Conservation (phyloP, 1,140 invertebrate genomes). For the Nasonia vitripennis region DNA sequence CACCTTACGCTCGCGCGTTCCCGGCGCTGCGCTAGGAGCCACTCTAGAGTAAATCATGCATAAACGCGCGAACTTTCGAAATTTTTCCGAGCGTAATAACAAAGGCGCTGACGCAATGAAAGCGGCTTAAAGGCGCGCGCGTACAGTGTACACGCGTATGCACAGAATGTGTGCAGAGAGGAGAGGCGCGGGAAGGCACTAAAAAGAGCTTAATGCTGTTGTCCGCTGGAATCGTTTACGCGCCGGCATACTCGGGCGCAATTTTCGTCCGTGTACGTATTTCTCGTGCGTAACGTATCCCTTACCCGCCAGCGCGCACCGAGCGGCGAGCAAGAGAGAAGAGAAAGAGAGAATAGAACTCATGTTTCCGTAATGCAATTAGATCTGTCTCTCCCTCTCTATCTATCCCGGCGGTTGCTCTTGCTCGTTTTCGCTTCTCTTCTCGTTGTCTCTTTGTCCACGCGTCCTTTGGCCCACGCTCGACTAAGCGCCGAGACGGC, state of each 20-base stretch:
- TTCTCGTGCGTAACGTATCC: constrained; percentile 60
- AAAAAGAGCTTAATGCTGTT: constrained; percentile 43
- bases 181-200: neutral
- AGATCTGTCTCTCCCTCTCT: constrained; percentile 56
- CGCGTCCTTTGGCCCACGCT: neutral
- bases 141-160: neutral
- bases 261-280: constrained; percentile 58
- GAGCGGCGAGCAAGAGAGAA: neutral
- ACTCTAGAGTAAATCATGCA: constrained; percentile 27
- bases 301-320: neutral
- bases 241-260: constrained; percentile 41
- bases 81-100: constrained; percentile 28
- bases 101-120: constrained; percentile 10
- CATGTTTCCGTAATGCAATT: constrained; percentile 72
- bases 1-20: neutral
- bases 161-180: too few relatives aligned
- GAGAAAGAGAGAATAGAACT: constrained; percentile 52
- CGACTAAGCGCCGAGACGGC: constrained; percentile 43
- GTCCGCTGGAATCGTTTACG: constrained; percentile 34
- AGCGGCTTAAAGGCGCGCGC: neutral
- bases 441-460: neutral
- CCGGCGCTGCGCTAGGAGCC: neutral
- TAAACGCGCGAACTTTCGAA: constrained; percentile 24
- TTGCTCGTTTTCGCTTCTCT: neutral
- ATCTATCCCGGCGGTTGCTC: neutral